Conservation (phyloP, 2,888 invertebrate genomes). For the Melanchra persicariae region DNA sequence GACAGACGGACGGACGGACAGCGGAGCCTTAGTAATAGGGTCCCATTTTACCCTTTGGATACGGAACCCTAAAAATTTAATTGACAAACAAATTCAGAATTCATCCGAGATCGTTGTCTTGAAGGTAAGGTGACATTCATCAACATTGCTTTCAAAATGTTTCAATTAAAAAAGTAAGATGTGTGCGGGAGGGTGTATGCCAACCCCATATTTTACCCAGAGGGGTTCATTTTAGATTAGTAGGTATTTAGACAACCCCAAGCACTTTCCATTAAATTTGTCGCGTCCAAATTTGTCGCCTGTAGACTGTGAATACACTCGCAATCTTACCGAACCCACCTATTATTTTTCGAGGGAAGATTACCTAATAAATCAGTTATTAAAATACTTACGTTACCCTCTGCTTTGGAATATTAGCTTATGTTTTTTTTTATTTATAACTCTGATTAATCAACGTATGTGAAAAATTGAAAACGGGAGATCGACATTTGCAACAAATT, state of each 20-base stretch:
- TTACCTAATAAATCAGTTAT: neutral
- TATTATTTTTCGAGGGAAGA: neutral
- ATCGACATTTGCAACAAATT: conserved; percentile 71
- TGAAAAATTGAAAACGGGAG: conserved; percentile 55
- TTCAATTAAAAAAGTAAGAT: neutral
- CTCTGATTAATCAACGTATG: conserved; percentile 56
- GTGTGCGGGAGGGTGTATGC: neutral
- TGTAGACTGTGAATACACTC: neutral
- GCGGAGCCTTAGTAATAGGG: too few species aligned
- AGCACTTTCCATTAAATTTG: neutral
- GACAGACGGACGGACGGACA: too few species aligned
- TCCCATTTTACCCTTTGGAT: too few species aligned
- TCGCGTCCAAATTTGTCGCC: neutral
- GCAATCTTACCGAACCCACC: neutral
- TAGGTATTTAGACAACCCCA: neutral
- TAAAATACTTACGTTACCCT: conserved; percentile 42
- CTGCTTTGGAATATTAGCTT: conserved; percentile 1
- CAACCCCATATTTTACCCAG: neutral
- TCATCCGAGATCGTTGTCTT: neutral
- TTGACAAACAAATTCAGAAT: neutral
- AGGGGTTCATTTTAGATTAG: neutral
- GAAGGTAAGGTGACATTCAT: neutral
- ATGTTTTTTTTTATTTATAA: conserved; percentile 40
- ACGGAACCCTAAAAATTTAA: too few species aligned
- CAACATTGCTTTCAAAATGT: neutral